Conservation (phyloP, 1,140 invertebrate genomes). For the Drosophila micromelanica region DNA sequence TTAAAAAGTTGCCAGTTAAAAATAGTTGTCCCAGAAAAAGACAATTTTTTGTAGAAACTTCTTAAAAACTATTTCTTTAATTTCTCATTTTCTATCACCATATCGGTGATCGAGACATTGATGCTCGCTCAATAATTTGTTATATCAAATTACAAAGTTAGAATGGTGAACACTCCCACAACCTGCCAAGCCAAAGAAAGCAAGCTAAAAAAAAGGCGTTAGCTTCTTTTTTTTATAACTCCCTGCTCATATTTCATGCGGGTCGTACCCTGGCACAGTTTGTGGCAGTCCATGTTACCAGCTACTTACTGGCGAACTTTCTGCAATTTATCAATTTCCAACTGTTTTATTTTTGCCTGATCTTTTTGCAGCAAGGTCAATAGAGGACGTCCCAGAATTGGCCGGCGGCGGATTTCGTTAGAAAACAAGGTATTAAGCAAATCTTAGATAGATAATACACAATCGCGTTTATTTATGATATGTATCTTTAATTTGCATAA, state of each 20-base stretch:
- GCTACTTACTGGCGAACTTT: slow-evolving; percentile 47
- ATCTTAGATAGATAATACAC: slow-evolving; percentile 22
- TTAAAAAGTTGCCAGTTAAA: neutral
- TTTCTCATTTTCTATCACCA: neutral
- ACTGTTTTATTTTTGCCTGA: slow-evolving; percentile 6
- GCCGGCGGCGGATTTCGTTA: slow-evolving; percentile 33
- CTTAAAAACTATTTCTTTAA: neutral
- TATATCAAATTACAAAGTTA: slow-evolving; percentile 20
- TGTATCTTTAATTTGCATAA: slow-evolving; percentile 39
- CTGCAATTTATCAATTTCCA: slow-evolving; percentile 56
- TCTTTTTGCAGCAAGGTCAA: slow-evolving; percentile 41
- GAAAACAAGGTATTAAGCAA: slow-evolving; percentile 38
- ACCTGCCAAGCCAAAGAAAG: slow-evolving; percentile 23
- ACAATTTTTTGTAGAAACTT: neutral
- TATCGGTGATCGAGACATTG: neutral
- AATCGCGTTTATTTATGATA: slow-evolving; percentile 15
- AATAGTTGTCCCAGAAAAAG: too few relatives aligned
- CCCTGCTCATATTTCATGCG: slow-evolving; percentile 60
- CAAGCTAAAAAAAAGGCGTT: slow-evolving; percentile 24
- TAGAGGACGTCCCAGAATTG: slow-evolving; percentile 34
- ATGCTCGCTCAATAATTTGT: neutral
- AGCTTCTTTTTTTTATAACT: slow-evolving; percentile 12
- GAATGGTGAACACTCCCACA: slow-evolving; percentile 35
- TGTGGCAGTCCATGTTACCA: slow-evolving; percentile 29
- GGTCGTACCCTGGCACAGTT: slow-evolving; percentile 22